Conservation (phyloP, 2,797 vertebrate species). For the Sardinella longiceps region DNA sequence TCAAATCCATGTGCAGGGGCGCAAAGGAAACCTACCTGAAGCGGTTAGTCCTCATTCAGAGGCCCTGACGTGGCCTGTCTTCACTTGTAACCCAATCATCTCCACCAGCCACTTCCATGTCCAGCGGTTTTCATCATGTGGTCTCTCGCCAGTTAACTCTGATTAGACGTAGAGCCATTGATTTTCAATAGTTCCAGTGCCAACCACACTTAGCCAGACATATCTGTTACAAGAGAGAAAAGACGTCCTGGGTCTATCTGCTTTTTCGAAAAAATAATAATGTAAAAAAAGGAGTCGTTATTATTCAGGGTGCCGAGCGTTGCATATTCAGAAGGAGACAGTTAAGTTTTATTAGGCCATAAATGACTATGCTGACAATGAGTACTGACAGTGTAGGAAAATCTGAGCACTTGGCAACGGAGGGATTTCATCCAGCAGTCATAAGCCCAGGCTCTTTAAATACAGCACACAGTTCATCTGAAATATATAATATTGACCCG, state of each 20-base stretch:
- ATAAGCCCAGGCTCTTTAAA: constrained; percentile 64
- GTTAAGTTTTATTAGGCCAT: constrained; percentile 62
- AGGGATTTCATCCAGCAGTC: constrained; percentile 73
- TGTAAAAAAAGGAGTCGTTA: constrained; percentile 25
- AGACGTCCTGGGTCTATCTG: neutral
- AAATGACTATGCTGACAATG: constrained; percentile 60
- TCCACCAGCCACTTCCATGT: constrained; percentile 31
- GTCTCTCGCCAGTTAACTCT: constrained; percentile 45
- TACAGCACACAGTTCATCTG: constrained; percentile 74
- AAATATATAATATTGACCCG: constrained; percentile 80
- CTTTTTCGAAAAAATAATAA: neutral
- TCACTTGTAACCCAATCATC: constrained; percentile 58
- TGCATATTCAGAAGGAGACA: constrained; percentile 60
- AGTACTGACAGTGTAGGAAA: constrained; percentile 64
- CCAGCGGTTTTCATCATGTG: constrained; percentile 54
- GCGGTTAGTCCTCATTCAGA: constrained; percentile 45
- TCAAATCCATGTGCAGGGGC: neutral
- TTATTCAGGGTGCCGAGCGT: constrained; percentile 51
- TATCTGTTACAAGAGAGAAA: constrained; percentile 56
- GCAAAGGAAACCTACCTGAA: constrained; percentile 47
- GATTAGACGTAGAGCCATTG: constrained; percentile 59
- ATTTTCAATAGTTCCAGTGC: constrained; percentile 53
- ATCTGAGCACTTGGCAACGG: constrained; percentile 57
- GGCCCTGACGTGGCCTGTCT: constrained; percentile 60
- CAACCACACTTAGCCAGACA: constrained; percentile 55